Evolutionary conservation across 2,113 vertebrate species (phyloP).

Genomic region (Halcyon malimbica): DNA sequence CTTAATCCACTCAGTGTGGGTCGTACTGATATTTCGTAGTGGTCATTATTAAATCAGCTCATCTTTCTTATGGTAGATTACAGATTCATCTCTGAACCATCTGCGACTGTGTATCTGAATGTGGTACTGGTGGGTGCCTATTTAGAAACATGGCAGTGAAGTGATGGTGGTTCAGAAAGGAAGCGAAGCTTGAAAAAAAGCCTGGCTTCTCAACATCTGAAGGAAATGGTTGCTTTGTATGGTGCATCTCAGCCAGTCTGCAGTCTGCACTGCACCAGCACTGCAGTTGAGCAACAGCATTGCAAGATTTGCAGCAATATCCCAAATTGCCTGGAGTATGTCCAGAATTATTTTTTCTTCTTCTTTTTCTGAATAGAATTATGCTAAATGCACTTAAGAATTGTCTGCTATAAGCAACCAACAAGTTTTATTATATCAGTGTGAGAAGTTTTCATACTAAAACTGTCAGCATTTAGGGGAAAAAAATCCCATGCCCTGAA

Average conservation of each 20-base stretch:
- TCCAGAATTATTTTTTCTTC: not conserved
- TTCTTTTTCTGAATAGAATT: not conserved
- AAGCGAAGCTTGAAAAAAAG: not conserved
- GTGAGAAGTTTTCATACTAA: not conserved
- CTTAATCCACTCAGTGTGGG: constrained; percentile 31
- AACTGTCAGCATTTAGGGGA: not conserved
- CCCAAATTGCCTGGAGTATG: not conserved
- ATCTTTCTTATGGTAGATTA: not conserved
- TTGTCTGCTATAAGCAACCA: not conserved
- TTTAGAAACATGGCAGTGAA: not conserved
- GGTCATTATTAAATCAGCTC: constrained; percentile 41
- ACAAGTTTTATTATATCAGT: not conserved
- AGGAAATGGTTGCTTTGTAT: not conserved
- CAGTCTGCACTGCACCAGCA: not conserved
- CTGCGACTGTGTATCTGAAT: not conserved
- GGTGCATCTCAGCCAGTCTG: not conserved
- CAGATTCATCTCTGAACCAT: not conserved
- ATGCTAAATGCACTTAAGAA: not conserved
- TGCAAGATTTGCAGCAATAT: not conserved
- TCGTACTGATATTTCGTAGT: not conserved
- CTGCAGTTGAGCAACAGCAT: rapidly evolving
- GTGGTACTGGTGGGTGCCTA: not conserved
- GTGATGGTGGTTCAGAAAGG: not conserved
- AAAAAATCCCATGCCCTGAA: not conserved
- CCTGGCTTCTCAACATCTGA: not conserved